Base-by-base conservation (phyloP, 2,113 vertebrate species). In the Columba livia region DNA sequence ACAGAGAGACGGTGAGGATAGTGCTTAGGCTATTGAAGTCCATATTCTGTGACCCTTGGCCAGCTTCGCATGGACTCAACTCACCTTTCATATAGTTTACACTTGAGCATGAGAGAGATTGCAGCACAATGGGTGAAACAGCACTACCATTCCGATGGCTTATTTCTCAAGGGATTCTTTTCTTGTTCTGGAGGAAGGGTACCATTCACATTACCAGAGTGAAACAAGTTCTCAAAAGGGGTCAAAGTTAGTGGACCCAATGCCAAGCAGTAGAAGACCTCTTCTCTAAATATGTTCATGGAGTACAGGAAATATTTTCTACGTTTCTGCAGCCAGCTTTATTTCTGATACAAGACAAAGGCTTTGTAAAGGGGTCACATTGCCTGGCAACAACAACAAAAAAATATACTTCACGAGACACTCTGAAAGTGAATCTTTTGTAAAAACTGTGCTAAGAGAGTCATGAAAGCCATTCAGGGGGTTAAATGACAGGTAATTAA, bases 401-500 rank as follows among this genome's bases (percentile, higher is more conserved):
- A 87, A 94, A 95, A 91, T 80, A 95, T 58, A 28, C 21, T 79
- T 90, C 47, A 48, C 20, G 67, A 85, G 71, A 64, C 16, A 58
- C 23, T 65, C 86, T 74, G 89, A 75, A 96, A 89, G 70, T 26
- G 54, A 72, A 60, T 78, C 78, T 89, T 92, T 82, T 89, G 87
- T 96, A 26, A 54, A 83, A 90, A 40, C 25, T 93, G 56, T 67
- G 34, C 66, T 44, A 38, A 65, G n/a, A 93, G 31, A 78, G 51
- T 53, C 84, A 80, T 48, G 78, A 74, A 93, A 96, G 88, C 36
- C 40, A 94, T 85, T 85, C 74, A 73, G 51, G 42, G 32, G 10
- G 34, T 85, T 81, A 82, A 93, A 94, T 85, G 87, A 83, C 92
- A 95, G 92, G 94, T 83, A 96, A 97, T 97, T 96, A 97, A 91